phyloP scores from a whole-genome alignment of 2,888 invertebrate genomes.

The Galerucella nymphaeae region DNA sequence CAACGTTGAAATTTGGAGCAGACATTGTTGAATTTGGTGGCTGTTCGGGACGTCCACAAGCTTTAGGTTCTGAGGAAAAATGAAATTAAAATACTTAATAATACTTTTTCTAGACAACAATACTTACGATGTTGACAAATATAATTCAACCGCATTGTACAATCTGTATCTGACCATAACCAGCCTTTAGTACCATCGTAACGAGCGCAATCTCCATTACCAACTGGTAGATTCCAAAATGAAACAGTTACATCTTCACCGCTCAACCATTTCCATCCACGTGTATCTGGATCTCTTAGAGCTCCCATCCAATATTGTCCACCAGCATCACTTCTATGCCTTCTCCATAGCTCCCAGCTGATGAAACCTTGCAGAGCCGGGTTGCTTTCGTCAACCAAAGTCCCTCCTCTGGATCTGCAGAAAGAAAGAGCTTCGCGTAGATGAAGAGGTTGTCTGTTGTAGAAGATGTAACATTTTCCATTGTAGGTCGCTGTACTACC shows the following conservation, averaged over 20 bases:
- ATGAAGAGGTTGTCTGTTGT: constrained; percentile 84
- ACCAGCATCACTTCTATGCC: constrained; percentile 89
- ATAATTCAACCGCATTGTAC: constrained; percentile 84
- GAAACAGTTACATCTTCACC: constrained; percentile 90
- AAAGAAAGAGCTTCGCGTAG: constrained; percentile 84
- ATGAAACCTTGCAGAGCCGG: constrained; percentile 94
- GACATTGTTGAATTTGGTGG: constrained; percentile 92
- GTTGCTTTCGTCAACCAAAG: constrained; percentile 91
- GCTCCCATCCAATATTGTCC: constrained; percentile 97
- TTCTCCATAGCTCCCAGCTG: constrained; percentile 93
- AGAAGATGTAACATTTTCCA: constrained; percentile 95
- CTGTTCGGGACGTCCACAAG: constrained; percentile 92
- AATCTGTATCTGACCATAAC: constrained; percentile 95
- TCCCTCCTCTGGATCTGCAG: constrained; percentile 82
- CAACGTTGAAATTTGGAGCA: constrained; percentile 81
- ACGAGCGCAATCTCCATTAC: constrained; percentile 85
- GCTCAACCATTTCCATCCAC: constrained; percentile 89
- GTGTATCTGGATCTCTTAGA: constrained; percentile 73
- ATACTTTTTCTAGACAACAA: too few species aligned
- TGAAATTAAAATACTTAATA: too few species aligned
- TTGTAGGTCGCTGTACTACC: constrained; percentile 92
- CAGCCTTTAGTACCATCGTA: constrained; percentile 94
- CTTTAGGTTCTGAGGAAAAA: constrained; percentile 78
- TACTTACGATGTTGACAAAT: constrained; percentile 94
- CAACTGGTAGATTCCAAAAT: constrained; percentile 91